Base-by-base conservation (phyloP, 2,113 vertebrate species). In the Amblyopsis rosae region DNA sequence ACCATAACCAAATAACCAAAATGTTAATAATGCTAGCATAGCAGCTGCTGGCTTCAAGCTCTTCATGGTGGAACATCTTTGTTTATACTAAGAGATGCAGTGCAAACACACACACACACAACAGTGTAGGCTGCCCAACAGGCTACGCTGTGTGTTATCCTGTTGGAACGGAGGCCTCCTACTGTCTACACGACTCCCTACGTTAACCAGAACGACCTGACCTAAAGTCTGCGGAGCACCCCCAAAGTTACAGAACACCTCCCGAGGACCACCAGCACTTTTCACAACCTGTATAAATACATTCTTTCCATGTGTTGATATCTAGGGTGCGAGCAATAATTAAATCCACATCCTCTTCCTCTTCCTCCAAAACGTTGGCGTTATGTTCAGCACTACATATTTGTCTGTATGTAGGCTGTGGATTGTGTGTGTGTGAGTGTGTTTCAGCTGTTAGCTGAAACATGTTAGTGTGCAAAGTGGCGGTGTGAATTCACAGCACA, bases 241-340 rank as follows among this genome's bases (percentile, higher is more conserved):
- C 70, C 69, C 69, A 65, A 73, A 80, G 76, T 88, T 89, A 83
- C 83, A 80, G 85, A 86, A 88, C 78, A 65, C 69, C 67, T 62
- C 32, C 59, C 64, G 65, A 35, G 80, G 86, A 86, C 82, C 89
- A 91, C 89, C 85, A 80, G 86, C 67, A 81, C 70, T 66, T 69
- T 83, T 79, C 86, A 87, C 86, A 87, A 87, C 75, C 75, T 84
- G 70, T 84, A 66, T 79, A 83, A 89, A 88, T 87, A 89, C 81
- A 91, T 88, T 73, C 69, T 76, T 90, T 86, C 86, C 87, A 88
- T 84, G 81, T 88, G 88, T 83, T 85, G 79, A 67, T 83, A 87
- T 87, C 76, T 86, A 59, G 77, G 63, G 79, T 72, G 78, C 68
- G 50, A 60, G 45, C 71, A 80, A 70, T 77, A 75, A 86, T 32